Conservation (phyloP, 1,140 invertebrate species). For the Meteorus sp. region DNA sequence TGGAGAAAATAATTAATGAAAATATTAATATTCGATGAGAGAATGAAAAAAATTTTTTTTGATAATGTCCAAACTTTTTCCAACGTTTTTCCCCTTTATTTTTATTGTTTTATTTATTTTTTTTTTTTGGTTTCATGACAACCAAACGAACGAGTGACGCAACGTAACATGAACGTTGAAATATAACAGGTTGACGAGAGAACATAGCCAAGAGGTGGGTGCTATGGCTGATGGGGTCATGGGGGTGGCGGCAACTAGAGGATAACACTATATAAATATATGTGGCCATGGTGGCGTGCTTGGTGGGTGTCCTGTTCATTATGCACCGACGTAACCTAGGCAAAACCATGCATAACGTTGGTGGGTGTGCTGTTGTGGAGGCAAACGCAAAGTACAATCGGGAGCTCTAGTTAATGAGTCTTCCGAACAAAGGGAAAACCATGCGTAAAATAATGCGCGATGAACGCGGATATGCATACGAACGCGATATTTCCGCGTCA, state of each 20-base stretch:
- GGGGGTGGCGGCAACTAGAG: conserved; percentile 21
- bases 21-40: too few species aligned
- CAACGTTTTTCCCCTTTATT: too few species aligned
- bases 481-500: conserved; percentile 11
- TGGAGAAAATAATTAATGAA: too few species aligned
- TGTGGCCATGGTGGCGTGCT: conserved; percentile 14
- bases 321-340: conserved; percentile 52
- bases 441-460: conserved; percentile 55
- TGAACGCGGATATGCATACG: conserved; percentile 38
- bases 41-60: neutral
- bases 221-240: neutral
- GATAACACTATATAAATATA: too few species aligned
- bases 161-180: conserved; percentile 50
- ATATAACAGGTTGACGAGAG: conserved; percentile 50
- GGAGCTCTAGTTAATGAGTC: conserved; percentile 52
- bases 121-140: conserved; percentile 28
- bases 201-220: conserved; percentile 7
- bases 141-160: conserved; percentile 41
- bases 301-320: conserved; percentile 50
- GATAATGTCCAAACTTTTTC: neutral
- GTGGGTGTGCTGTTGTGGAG: conserved; percentile 3
- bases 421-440: conserved; percentile 53
- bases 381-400: conserved; percentile 51
- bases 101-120: conserved; percentile 22
- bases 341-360: conserved; percentile 28